Conservation (phyloP, 2,888 invertebrate genomes). For the Zele albiditarsus region DNA sequence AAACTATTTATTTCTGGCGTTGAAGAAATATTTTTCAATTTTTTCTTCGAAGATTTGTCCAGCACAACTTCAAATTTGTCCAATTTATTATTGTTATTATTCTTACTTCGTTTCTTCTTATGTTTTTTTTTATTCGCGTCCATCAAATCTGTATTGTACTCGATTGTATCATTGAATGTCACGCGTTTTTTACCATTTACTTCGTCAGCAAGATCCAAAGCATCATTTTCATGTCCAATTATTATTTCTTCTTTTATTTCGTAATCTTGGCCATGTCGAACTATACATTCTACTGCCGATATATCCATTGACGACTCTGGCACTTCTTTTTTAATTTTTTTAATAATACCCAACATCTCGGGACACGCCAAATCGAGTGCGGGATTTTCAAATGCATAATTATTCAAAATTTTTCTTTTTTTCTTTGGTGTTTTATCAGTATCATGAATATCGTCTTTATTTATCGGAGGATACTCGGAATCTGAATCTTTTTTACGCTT, state of each 20-base stretch:
- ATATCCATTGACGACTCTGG: not conserved
- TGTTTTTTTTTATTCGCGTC: slow-evolving; percentile 54
- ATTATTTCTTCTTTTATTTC: slow-evolving; percentile 44
- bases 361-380: slow-evolving; percentile 33
- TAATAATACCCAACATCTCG: not conserved
- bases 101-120: not conserved
- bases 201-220: slow-evolving; percentile 66
- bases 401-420: slow-evolving; percentile 53
- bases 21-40: slow-evolving; percentile 45
- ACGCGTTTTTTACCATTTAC: slow-evolving; percentile 62
- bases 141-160: slow-evolving; percentile 62
- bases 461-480: slow-evolving; percentile 42
- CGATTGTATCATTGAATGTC: slow-evolving; percentile 67
- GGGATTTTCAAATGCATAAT: slow-evolving; percentile 39
- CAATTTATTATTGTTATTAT: slow-evolving; percentile 48
- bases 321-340: slow-evolving; percentile 9
- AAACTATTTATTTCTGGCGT: slow-evolving; percentile 45
- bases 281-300: not conserved
- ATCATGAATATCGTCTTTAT: slow-evolving; percentile 34
- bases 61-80: slow-evolving; percentile 68
- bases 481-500: slow-evolving; percentile 49
- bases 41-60: slow-evolving; percentile 57
- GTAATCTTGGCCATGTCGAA: slow-evolving; percentile 41
- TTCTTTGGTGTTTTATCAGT: slow-evolving; percentile 42
- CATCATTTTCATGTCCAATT: slow-evolving; percentile 64